Percentiles rank a stretch among this genome's conserved stretches.
Evolutionary conservation across 1,140 invertebrate genomes (phyloP).

Genomic region (Trichomalopsis sarcophagae): DNA sequence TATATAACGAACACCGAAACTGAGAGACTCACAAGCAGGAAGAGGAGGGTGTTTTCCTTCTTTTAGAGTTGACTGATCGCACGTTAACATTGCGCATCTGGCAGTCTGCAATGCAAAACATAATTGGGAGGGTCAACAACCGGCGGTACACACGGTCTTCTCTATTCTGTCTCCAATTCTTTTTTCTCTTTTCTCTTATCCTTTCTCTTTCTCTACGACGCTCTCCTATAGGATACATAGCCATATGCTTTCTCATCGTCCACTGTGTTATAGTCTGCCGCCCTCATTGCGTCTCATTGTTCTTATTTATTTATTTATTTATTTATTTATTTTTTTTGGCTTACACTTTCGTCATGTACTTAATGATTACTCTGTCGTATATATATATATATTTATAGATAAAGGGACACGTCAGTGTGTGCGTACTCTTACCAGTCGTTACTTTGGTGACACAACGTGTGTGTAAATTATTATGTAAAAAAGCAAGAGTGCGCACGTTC

Average conservation of each 20-base stretch:
- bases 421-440: not conserved
- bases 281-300: not conserved
- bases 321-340: constrained; percentile 28
- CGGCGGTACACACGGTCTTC: constrained; percentile 59
- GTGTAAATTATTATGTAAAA: not conserved
- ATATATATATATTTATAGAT: not conserved
- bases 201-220: constrained; percentile 34
- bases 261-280: not conserved
- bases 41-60: constrained; percentile 82
- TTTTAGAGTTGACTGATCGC: constrained; percentile 83
- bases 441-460: not conserved
- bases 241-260: not conserved
- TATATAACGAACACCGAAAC: constrained; percentile 76
- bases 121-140: constrained; percentile 74
- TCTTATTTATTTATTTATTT: too few relatives aligned
- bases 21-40: constrained; percentile 83
- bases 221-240: not conserved
- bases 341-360: constrained; percentile 22
- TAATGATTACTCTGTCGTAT: not conserved
- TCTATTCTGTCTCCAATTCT: constrained; percentile 3
- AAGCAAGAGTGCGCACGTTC: not conserved
- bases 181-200: constrained; percentile 46
- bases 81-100: constrained; percentile 85
- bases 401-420: not conserved
- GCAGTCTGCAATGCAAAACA: constrained; percentile 82